Percentiles rank a stretch among this genome's conserved stretches.
Conservation (phyloP, 1,140 invertebrate species). For the Schmidtea mediterranea region DNA sequence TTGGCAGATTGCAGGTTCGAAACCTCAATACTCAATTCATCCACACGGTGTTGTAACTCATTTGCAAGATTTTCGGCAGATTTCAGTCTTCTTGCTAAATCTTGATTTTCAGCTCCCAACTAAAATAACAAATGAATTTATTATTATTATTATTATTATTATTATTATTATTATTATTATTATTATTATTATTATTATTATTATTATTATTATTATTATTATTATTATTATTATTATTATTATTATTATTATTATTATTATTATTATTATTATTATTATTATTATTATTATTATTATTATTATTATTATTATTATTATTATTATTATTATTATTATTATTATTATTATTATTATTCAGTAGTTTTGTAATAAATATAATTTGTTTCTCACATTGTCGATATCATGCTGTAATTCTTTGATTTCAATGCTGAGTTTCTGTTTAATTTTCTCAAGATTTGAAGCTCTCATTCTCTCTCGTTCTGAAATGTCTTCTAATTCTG, state of each 20-base stretch:
- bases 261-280: not conserved
- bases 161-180: no score
- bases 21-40: conserved; percentile 18
- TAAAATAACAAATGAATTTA: not conserved
- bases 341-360: conserved; percentile 1
- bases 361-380: no score
- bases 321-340: not conserved
- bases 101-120: conserved; percentile 8
- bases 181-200: no score
- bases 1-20: conserved; percentile 16
- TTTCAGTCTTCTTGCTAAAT: conserved; percentile 17
- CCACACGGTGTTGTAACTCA: conserved; percentile 16
- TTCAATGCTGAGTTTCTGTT: no score
- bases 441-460: no score
- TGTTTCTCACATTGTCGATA: not conserved
- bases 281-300: conserved; percentile 4
- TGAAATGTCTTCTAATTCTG: conserved; percentile 18
- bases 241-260: conserved; percentile 3
- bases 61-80: conserved; percentile 21
- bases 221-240: not conserved
- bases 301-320: not conserved
- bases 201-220: no score
- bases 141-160: no score
- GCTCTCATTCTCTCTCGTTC: conserved; percentile 14
- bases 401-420: not conserved